Evolutionary conservation across 2,113 vertebrate species (phyloP).

Genomic region (Oenanthe melanoleuca): DNA sequence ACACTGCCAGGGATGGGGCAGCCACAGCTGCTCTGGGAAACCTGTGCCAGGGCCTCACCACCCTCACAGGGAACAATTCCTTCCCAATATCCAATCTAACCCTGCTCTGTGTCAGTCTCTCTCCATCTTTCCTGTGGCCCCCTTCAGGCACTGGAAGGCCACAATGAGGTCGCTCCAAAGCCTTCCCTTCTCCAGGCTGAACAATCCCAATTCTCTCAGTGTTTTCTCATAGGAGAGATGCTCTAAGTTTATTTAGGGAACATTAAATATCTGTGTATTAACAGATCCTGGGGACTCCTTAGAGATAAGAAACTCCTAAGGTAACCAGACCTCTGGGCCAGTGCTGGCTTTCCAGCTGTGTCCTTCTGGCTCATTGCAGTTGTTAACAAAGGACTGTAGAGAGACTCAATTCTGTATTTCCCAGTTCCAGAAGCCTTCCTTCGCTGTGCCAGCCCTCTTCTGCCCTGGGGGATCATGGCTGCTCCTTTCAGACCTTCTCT

Average conservation of each 20-base stretch:
- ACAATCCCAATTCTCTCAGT: background rate
- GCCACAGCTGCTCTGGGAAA: background rate
- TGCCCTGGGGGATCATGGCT: background rate
- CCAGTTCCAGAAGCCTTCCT: background rate
- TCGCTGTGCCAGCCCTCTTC: background rate
- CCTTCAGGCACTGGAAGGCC: background rate
- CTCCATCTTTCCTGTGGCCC: background rate
- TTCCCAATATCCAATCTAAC: background rate
- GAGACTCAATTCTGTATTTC: background rate
- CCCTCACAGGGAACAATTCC: background rate
- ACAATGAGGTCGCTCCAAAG: too few relatives aligned
- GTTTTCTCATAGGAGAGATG: background rate
- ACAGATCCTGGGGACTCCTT: background rate
- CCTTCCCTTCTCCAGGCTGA: too few relatives aligned
- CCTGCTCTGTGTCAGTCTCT: background rate
- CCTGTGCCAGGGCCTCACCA: too few relatives aligned
- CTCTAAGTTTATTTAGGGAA: background rate
- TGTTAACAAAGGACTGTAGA: background rate
- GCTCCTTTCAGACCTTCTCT: background rate
- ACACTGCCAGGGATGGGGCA: background rate
- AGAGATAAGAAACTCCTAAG: background rate
- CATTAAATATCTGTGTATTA: background rate
- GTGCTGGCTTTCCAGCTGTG: background rate
- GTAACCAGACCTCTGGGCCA: background rate
- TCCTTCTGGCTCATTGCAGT: background rate